phyloP scores from a whole-genome alignment of 2,797 vertebrate genomes.

The Lepilemur septentrionalis region DNA sequence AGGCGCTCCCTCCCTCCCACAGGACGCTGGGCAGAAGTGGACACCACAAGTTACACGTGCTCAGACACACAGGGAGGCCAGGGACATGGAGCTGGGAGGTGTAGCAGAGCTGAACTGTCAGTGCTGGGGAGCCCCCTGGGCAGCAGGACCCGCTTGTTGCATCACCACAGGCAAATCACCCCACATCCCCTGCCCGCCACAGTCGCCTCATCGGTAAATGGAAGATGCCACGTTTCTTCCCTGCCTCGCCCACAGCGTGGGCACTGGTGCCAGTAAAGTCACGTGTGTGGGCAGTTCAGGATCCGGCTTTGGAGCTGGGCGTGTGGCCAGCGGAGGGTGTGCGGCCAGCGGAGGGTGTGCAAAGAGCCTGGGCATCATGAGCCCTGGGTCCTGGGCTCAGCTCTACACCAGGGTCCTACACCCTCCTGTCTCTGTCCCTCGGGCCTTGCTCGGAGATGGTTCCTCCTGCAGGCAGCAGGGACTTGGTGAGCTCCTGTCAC shows the following conservation, averaged over 20 bases:
- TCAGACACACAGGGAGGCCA: neutral
- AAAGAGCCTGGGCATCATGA: neutral
- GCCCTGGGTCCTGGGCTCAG: neutral
- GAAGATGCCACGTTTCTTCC: neutral
- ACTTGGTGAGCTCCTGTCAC: neutral
- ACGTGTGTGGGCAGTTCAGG: fast-evolving
- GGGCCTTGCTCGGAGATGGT: neutral
- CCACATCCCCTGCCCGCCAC: neutral
- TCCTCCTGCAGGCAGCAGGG: neutral
- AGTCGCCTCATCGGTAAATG: neutral
- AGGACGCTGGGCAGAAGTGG: fast-evolving
- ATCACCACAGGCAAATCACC: neutral
- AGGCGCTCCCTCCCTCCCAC: neutral
- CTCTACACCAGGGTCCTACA: neutral
- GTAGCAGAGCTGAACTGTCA: neutral
- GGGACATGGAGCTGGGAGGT: neutral
- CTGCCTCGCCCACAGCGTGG: neutral
- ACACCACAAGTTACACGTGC: neutral
- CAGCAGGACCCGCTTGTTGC: too few species aligned
- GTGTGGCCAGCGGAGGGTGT: neutral
- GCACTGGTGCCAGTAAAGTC: neutral
- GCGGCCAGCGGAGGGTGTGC: neutral
- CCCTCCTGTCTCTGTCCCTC: neutral
- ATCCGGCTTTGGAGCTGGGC: neutral
- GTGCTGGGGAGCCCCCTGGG: neutral